Base-by-base conservation (phyloP, 1,140 invertebrate species). In the Drosophila bifasciata region DNA sequence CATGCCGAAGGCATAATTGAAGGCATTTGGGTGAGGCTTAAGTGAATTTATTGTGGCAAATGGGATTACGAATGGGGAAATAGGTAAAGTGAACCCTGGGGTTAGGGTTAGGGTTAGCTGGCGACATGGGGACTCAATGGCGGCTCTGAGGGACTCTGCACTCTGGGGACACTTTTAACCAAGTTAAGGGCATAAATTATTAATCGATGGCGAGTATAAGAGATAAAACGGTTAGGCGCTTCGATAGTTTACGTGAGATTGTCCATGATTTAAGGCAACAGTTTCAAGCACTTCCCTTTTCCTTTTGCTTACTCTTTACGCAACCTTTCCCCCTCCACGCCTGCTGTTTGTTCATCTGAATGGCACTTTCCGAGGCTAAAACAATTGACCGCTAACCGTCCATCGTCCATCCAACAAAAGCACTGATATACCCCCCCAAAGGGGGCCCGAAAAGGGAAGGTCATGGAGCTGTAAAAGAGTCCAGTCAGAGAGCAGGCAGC, bases 321-420 rank as follows among this genome's bases (percentile, higher is more conserved):
- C 32, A 36, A 13, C 11, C 32, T 36, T 36, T 8, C 7, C 8
- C 28, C 28, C 8, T 9, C 28, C n/a, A n/a, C n/a, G n/a, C n/a
- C 28, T 28, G 9, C 28, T 36, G 32, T 36, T 36, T 36, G 11
- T 13, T 11, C 32, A 13, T 36, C 32, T 36, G 32, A 13, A 36
- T 13, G 11, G 32, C 32, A 36, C 32, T 36, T 36, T 3, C 32
- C 32, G 41, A 63, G 66, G 53, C 48, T 66, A 71, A 52, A 66
- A 71, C 68, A 71, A 66, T 71, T 71, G 68, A 66, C 68, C 53
- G 21, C 61, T 66, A 66, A 71, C 52, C 61, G 55, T 55, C 23
- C 41, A 36, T 36, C 32, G 32, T 13, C 3, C 11, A 4, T 36
- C 32, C 32, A 36, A 36, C 32, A 36, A 36, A 36, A 36, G 11